Conservation (phyloP, 2,797 vertebrate genomes). For the Thaleichthys pacificus region DNA sequence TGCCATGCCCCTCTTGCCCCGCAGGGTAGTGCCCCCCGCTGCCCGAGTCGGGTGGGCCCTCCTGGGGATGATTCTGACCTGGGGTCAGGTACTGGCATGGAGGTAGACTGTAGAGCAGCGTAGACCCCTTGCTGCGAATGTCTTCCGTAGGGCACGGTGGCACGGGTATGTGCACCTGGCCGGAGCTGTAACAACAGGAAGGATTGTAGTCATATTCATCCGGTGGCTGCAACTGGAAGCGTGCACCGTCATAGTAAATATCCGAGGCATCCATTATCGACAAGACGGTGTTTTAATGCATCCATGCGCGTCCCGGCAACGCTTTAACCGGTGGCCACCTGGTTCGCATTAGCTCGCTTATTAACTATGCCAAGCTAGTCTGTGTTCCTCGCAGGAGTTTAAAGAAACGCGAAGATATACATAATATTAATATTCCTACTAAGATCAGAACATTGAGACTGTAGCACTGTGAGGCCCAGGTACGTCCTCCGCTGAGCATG, state of each 20-base stretch:
- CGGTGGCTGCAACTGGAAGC: constrained; percentile 27
- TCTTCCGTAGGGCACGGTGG: constrained; percentile 27
- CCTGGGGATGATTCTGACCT: constrained; percentile 21
- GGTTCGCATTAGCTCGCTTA: too few relatives aligned
- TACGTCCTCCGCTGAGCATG: too few relatives aligned
- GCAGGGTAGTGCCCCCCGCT: constrained; percentile 15
- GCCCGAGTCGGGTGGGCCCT: constrained; percentile 19
- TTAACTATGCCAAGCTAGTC: too few relatives aligned
- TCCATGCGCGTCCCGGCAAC: constrained; percentile 18
- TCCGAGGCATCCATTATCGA: constrained; percentile 49
- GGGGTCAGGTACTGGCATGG: constrained; percentile 32
- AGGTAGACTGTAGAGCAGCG: constrained; percentile 23
- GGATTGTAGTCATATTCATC: constrained; percentile 35
- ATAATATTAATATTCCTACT: not conserved
- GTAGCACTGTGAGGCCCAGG: constrained; percentile 16
- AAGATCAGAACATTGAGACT: constrained; percentile 27
- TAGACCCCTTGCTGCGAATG: constrained; percentile 25
- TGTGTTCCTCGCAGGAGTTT: too few relatives aligned
- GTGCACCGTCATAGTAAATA: constrained; percentile 32
- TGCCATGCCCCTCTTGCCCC: constrained; percentile 5
- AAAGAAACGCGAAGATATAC: too few relatives aligned
- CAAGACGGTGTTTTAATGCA: not conserved
- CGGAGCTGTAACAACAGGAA: constrained; percentile 41
- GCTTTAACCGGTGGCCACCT: not conserved
- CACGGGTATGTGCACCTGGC: constrained; percentile 23